Base-by-base conservation (phyloP, 2,113 vertebrate species). In the Motacilla tschutschensis region DNA sequence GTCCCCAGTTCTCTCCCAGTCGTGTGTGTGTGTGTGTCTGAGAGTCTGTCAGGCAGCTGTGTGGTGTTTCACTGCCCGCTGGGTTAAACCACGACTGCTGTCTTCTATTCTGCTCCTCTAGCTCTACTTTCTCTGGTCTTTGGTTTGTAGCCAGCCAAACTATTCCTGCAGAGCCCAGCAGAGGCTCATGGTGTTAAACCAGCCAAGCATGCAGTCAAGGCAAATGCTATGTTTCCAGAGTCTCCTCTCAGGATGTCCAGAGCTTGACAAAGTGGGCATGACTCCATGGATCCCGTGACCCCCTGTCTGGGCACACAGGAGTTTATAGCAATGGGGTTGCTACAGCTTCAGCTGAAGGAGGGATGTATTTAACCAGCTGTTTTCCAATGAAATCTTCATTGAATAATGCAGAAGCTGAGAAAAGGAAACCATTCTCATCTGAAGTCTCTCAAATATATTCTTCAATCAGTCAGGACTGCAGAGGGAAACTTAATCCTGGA, bases 251-350 rank as follows among this genome's bases (percentile, higher is more conserved):
- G 79, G 58, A 36, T 50, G 86, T 89, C 79, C 83, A 87, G 69
- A 74, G 88, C 77, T 24, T 53, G 31, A 78, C 62, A 47, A 74
- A 85, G 66, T 46, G 14, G 88, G 79, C 88, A 58, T 19, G 54
- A 16, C 50, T 92, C 83, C 89, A 58, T 13, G 62, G 53, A 47
- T 95, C 93, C 72, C 21, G 10, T 87, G 91, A 93, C 74, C 70
- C 63, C 12, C 91, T 87, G 70, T 64, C 72, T 78, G 80, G 67
- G 77, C 80, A 4, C 29, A 17, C 60, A 87, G 62, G 80, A 75
- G 83, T 89, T 78, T 74, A 64, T 46, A 64, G 80, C n/a, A 72
- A 0, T 41, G 83, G 17, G 54, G 50, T 58, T 14, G 12, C 54
- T 78, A 33, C 60, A 91, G 60, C 60, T 85, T 71, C 79, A 55